phyloP scores from a whole-genome alignment of 1,140 invertebrate species.

The Eueides isabella region DNA sequence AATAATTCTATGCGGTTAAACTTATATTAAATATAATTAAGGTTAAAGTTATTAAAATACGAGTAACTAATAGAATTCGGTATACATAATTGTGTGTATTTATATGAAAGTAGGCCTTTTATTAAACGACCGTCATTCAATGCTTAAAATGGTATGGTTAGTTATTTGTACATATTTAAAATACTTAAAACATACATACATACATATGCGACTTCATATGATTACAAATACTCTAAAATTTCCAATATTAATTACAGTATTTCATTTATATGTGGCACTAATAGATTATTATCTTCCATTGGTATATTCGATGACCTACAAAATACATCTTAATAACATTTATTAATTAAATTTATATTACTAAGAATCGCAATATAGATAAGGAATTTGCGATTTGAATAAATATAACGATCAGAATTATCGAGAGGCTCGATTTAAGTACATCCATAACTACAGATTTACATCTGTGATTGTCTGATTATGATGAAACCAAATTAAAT shows the following conservation, averaged over 20 bases:
- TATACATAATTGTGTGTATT: neutral
- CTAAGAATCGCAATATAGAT: neutral
- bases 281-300: neutral
- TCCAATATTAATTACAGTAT: neutral
- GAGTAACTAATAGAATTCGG: neutral
- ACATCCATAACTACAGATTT: neutral
- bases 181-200: neutral
- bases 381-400: neutral
- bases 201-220: neutral
- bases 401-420: neutral
- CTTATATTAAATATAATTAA: neutral
- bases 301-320: neutral
- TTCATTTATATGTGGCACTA: neutral
- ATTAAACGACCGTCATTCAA: neutral
- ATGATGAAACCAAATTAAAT: neutral
- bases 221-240: neutral
- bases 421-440: neutral
- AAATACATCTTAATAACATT: slow-evolving; percentile 5
- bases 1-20: neutral
- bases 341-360: slow-evolving; percentile 4
- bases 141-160: neutral
- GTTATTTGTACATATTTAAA: neutral
- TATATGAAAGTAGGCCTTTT: neutral
- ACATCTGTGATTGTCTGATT: too few relatives aligned
- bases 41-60: neutral